Evolutionary conservation across 2,797 vertebrate genomes (phyloP), one percentile per base, ranked within the genome.

Genomic region (Leptatherina wallacei): DNA sequence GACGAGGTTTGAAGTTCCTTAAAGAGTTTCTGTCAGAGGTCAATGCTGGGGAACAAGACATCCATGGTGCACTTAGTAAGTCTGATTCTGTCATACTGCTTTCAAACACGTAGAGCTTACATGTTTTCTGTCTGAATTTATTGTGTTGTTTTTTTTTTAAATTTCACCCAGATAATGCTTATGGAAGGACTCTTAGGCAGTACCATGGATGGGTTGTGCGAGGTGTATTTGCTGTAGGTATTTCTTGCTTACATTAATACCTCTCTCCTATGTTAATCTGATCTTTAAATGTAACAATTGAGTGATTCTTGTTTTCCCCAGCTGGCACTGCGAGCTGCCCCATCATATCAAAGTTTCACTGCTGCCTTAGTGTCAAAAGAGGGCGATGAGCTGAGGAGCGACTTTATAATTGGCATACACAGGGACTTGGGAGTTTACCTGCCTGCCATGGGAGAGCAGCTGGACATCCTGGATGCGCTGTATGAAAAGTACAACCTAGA

Each of bases 201-300:
- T 97, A 99, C 89, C 98, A 99, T 0, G 98, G 98, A 65, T 99
- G 98, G 98, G 98, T 99, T 27, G 96, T 99, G 54, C 94, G 98
- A 2, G 97, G 98, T 0, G 98, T 99, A 52, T 99, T 99, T 89
- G 98, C 98, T 1, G 98, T 99, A 80, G 91, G 98, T 96, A 3
- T 75, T 76, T 42, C 38, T 65, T 20, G 14, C 32, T 32, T 6
- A 35, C 6, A 42, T 10, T 32, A 4, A 11, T 65, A 2, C 6
- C 65, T 9, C 7, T 33, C 27, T 7, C 13, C 2, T 29, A 64
- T 58, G 18, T 62, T 32, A 2, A 3, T 27, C 7, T 55, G 3
- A 24, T 42, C 14, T 22, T 51, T 3, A 12, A 29, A 12, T 54
- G 13, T 82, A 30, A 84, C 65, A 0, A 3, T 10, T 16, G 1